A percentile compares a stretch with the other conserved stretches of the same genome.
These are phyloP conservation scores for Leptinotarsa lineolata DNA, from an alignment of 1,140 invertebrate genomes.

Conservation along the genomic window DNA sequence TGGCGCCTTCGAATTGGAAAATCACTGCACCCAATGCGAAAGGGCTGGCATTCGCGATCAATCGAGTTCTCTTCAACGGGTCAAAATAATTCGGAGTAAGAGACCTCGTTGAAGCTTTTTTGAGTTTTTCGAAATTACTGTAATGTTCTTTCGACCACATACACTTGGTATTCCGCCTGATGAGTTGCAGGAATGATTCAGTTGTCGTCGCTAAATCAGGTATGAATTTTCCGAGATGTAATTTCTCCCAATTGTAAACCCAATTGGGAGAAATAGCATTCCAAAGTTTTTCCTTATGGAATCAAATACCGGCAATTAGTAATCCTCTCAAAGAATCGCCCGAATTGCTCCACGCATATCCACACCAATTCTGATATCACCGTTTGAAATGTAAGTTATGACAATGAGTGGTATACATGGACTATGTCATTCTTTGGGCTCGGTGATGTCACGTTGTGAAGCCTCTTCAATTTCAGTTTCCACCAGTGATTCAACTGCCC, in stretches of 20 bases:
- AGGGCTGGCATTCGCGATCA: too few species aligned
- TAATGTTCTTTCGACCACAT: slow-evolving; percentile 30
- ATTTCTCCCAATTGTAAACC: slow-evolving; percentile 38
- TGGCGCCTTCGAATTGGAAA: too few species aligned
- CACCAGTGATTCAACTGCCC: slow-evolving; percentile 37
- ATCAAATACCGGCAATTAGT: slow-evolving; percentile 44
- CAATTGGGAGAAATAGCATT: slow-evolving; percentile 28
- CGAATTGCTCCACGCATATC: slow-evolving; percentile 46
- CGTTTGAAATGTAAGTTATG: slow-evolving; percentile 38
- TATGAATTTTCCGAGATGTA: slow-evolving; percentile 40
- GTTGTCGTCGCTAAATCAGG: slow-evolving; percentile 34
- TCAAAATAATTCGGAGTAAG: too few species aligned
- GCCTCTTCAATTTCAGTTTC: slow-evolving; percentile 37
- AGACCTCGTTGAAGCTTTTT: too few species aligned
- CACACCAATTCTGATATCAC: slow-evolving; percentile 47
- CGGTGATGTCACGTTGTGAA: slow-evolving; percentile 40
- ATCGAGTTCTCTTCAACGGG: too few species aligned
- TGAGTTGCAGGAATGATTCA: slow-evolving; percentile 38
- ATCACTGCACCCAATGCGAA: too few species aligned
- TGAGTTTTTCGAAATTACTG: too few species aligned
- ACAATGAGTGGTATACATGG: slow-evolving; percentile 46
- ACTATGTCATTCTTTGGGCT: slow-evolving; percentile 40
- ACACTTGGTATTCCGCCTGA: slow-evolving; percentile 35
- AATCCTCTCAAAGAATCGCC: slow-evolving; percentile 44
- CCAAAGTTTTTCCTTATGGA: slow-evolving; percentile 37